Evolutionary conservation across 2,888 invertebrate genomes (phyloP).

Genomic region (Zootermopsis nevadensis): DNA sequence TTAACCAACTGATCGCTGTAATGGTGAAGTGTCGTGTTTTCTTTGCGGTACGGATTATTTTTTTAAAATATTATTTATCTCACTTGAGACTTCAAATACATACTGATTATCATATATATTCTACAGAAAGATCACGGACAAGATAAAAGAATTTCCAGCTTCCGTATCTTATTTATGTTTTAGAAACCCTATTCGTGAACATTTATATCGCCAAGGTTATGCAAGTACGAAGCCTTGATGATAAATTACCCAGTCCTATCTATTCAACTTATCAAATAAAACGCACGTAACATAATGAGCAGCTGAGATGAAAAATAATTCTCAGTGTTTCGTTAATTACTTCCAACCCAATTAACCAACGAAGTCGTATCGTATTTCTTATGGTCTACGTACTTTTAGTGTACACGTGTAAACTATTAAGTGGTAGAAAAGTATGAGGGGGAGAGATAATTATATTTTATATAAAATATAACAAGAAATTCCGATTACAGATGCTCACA

Average conservation of each 20-base stretch:
- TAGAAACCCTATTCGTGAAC: not conserved
- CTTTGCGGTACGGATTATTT: too few species aligned
- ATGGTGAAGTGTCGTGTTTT: too few species aligned
- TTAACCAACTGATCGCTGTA: too few species aligned
- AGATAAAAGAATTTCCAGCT: not conserved
- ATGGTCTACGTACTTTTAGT: not conserved
- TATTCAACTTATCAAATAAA: constrained; percentile 15
- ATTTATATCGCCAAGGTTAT: not conserved
- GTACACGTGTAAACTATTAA: not conserved
- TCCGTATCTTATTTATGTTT: not conserved
- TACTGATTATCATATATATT: too few species aligned
- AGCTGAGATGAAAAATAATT: not conserved
- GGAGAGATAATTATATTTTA: not conserved
- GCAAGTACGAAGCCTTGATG: not conserved
- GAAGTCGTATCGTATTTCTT: not conserved
- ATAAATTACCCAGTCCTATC: not conserved
- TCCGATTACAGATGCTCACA: not conserved
- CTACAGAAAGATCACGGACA: not conserved
- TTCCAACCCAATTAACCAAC: constrained; percentile 18
- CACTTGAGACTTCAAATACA: too few species aligned
- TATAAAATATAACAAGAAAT: not conserved
- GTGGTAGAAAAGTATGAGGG: not conserved
- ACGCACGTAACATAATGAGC: constrained; percentile 4
- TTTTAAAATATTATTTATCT: too few species aligned
- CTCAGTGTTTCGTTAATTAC: constrained; percentile 21